Base-by-base conservation (phyloP, 2,888 invertebrate genomes). In the Diaprepes abbreviatus region DNA sequence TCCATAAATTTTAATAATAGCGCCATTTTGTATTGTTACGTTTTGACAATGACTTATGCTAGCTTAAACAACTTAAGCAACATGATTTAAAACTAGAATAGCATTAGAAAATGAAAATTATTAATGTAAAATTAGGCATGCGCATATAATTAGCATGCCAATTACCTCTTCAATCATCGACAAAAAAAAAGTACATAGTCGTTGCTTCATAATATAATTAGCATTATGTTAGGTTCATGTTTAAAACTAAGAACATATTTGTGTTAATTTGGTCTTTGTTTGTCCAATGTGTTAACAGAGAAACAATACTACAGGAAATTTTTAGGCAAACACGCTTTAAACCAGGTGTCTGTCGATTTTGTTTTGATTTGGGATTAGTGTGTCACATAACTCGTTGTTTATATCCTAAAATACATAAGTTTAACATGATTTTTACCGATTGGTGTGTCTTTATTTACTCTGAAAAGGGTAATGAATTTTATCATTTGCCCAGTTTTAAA, bases 81-180 rank as follows among this genome's bases (percentile, higher is more conserved):
- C 43, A 55, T 64, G 55, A 64, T 55, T 64, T 64, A 64, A 55
- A 64, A 64, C 64, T 54, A 55, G 64, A 64, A 36, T 64, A 40
- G 19, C 24, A 64, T 36, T 55, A 43, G 55, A 55, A 64, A 64
- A 14, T 14, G 40, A 63, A 36, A 50, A 66, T 66, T 40, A 59
- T 43, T 66, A 38, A 59, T 59, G 66, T 52, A 24, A 40, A 52
- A 66, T 66, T 66, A 66, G 40, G 66, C 66, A 66, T 66, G 66
- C 59, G 66, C 66, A 66, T 66, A 66, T 40, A 59, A 66, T 66
- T 66, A 66, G 40, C 66, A 66, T 66, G 14, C 9, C 58, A 50
- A 66, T 66, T 66, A 60, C 52, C 66, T 66, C 66, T 59, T 66
- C 66, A 58, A 66, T 66, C 66, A 66, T 60, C 35, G 33, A 19